A percentile compares a stretch with the other conserved stretches of the same genome.
Conservation (phyloP, 2,888 invertebrate genomes). For the Noctuana brunneofusca region DNA sequence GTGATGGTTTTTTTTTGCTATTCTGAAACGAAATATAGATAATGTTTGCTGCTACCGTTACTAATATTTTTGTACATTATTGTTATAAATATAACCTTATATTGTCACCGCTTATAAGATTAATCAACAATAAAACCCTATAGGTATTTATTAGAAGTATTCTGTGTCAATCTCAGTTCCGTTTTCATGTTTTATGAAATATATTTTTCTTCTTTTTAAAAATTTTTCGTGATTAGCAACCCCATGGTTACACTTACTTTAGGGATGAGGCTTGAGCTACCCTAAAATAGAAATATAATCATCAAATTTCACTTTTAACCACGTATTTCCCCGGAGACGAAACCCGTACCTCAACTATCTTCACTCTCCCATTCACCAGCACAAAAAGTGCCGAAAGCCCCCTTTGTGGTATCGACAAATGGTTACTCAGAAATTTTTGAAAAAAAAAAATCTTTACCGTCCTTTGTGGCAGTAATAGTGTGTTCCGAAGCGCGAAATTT, state of each 20-base stretch:
- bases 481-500: constrained; percentile 73
- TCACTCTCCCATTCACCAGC: constrained; percentile 23
- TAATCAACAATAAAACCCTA: not conserved
- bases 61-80: not conserved
- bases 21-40: constrained; percentile 49
- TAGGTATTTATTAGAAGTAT: not conserved
- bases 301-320: constrained; percentile 23
- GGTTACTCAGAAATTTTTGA: constrained; percentile 43
- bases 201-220: too few species aligned
- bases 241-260: not conserved
- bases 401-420: constrained; percentile 45
- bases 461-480: constrained; percentile 73
- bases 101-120: too few species aligned
- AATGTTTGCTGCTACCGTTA: constrained; percentile 50
- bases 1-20: constrained; percentile 48
- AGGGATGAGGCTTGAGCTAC: constrained; percentile 1
- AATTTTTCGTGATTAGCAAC: not conserved
- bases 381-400: constrained; percentile 44
- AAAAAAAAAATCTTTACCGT: constrained; percentile 41
- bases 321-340: constrained; percentile 17
- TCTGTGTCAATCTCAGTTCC: not conserved
- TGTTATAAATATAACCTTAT: not conserved
- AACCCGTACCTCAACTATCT: constrained; percentile 17
- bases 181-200: too few species aligned
- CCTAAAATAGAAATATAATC: constrained; percentile 19